Base-by-base conservation (phyloP, 2,797 vertebrate species). In the Rhabdomys pumilio region DNA sequence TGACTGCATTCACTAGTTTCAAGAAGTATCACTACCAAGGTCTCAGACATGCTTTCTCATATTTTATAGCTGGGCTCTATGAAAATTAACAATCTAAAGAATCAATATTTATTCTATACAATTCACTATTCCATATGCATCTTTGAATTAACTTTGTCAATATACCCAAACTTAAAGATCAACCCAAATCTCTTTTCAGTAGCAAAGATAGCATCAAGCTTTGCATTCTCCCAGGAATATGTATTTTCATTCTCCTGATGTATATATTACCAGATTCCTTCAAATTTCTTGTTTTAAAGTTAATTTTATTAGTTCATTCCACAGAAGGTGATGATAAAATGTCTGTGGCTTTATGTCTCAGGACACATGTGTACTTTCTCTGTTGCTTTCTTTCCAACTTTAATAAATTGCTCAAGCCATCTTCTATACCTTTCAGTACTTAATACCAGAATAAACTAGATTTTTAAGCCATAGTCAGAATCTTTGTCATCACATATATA, bases 271-370 rank as follows among this genome's bases (percentile, higher is more conserved):
- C 26, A 34, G 24, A 89, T 89, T 89, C 94, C 80, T 80, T 59
- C 80, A 91, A 83, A 87, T 84, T 96, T 65, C 82, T 41, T 8
- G 7, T 90, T 96, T 96, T 82, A 50, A 90, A 59, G 59, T 95
- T 93, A 89, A 94, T 89, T 91, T 87, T 57, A 83, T 90, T 83
- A 55, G 29, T 73, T 95, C 69, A 61, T 26, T 47, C n/a, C 22
- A 55, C 84, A 76, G 94, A 87, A 19, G 53, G 19, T 26, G 12
- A 57, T 53, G 86, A 92, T 53, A 81, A 15, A 69, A 89, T 93
- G 89, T 87, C 34, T 85, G 67, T 13, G 65, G 17, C 34, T n/a
- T 6, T 93, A 19, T 88, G 15, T 69, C 50, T 79, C 47, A 69
- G 20, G 65, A 89, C 67, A 34, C 26, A 63, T 3, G 11, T 38